Evolutionary conservation across 2,888 invertebrate genomes (phyloP), one percentile per base, ranked within the genome.

Genomic region (Nebria salina): DNA sequence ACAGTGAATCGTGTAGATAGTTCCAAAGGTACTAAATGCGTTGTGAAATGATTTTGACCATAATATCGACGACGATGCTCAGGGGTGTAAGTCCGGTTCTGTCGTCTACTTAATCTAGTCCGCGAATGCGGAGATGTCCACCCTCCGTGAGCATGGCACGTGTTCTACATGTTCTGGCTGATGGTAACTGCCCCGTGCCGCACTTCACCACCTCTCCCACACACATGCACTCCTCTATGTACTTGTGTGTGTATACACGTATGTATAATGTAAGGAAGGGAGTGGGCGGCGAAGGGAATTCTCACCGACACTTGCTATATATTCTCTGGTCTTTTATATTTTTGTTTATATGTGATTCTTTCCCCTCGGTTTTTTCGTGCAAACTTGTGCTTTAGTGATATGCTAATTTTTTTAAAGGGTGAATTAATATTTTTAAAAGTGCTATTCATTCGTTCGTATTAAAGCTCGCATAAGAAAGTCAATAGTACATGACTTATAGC

Each of bases 71-170:
- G 34, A 34, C 34, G 34, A 34, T 5, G 54, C 13, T 54, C 54
- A 54, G 54, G 54, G 54, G 54, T 54, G 54, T 54, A 41, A 54
- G 72, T 81, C 84, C 86, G 85, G 84, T 79, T 85, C 86, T 86
- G 86, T 83, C 84, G 85, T 75, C 74, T 85, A 86, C 86, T 86
- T 86, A 87, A 87, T 87, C 87, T 86, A 87, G 86, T 86, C 78
- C 79, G 85, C 85, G 85, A 85, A 85, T 86, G 86, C 86, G 86
- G 86, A 87, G 87, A 87, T 86, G 86, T 87, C 87, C 87, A 86
- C 85, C 85, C 84, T 84, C 83, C 83, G 78, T 84, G 83, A 84
- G 86, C 87, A 86, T 73, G 76, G 75, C 87, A 87, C 87, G 87
- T 87, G 87, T 87, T 86, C 85, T 87, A 87, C 86, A 86, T 72